phyloP scores from a whole-genome alignment of 1,140 invertebrate species.

The Ceratoteleas bidentatus region DNA sequence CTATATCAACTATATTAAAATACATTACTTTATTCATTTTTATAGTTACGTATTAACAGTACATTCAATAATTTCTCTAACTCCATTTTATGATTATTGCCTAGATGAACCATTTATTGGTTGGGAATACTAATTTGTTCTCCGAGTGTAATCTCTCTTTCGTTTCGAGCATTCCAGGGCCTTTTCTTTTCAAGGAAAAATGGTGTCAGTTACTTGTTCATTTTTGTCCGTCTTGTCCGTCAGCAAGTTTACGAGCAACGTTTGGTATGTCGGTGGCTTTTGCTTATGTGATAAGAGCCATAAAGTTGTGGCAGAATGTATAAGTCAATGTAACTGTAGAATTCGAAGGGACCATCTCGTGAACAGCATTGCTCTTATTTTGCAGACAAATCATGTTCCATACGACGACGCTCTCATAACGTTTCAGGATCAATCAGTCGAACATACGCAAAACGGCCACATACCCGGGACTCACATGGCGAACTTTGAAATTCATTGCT shows the following conservation, averaged over 20 bases:
- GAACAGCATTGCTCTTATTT: conserved; percentile 55
- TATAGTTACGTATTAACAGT: too few relatives aligned
- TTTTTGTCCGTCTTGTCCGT: conserved; percentile 51
- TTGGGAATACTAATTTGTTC: too few relatives aligned
- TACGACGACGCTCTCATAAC: conserved; percentile 35
- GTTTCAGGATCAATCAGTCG: conserved; percentile 45
- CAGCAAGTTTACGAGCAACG: conserved; percentile 28
- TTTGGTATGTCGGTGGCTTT: conserved; percentile 38
- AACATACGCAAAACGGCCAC: conserved; percentile 50
- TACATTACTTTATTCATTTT: too few relatives aligned
- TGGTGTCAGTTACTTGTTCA: conserved; percentile 27
- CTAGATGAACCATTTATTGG: too few relatives aligned
- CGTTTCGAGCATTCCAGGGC: conserved; percentile 49
- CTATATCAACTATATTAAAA: too few relatives aligned
- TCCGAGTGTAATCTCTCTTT: not conserved
- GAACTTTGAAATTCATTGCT: conserved; percentile 58
- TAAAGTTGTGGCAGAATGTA: conserved; percentile 4
- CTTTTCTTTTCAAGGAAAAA: conserved; percentile 46
- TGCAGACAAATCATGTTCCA: conserved; percentile 52
- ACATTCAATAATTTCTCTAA: too few relatives aligned
- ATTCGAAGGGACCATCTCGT: not conserved
- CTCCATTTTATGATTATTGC: too few relatives aligned
- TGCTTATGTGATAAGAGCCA: conserved; percentile 23
- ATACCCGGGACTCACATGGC: conserved; percentile 28
- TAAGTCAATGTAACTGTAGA: not conserved